Conservation (phyloP, 2,888 invertebrate species). For the Chloroclystis v-ata region DNA sequence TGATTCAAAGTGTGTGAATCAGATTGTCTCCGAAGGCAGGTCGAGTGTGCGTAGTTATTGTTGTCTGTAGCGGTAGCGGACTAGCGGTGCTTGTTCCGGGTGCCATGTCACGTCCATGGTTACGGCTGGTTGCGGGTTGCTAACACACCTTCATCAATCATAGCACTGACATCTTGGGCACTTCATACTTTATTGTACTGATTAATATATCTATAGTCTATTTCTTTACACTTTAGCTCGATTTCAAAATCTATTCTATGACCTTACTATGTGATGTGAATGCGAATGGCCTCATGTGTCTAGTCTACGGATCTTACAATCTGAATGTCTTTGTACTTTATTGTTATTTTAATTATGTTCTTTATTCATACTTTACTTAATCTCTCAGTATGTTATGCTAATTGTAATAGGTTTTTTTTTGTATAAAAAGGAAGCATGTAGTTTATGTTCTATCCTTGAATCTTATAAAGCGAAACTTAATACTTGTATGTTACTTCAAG, state of each 20-base stretch:
- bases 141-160: neutral
- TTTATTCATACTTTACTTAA: neutral
- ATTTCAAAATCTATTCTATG: neutral
- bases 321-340: neutral
- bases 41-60: neutral
- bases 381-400: neutral
- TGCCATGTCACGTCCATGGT: neutral
- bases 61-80: neutral
- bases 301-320: neutral
- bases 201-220: no score
- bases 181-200: neutral
- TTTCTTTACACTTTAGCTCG: neutral
- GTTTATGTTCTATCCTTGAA: slow-evolving; percentile 3
- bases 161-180: neutral
- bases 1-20: neutral
- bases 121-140: neutral
- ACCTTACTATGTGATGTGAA: neutral
- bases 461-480: neutral
- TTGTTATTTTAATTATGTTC: neutral
- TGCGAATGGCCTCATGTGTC: neutral
- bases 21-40: neutral
- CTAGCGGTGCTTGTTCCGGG: neutral
- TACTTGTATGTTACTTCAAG: no score
- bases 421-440: neutral
- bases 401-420: neutral